Conservation (phyloP, 1,140 invertebrate genomes). For the Teleogryllus occipitalis region DNA sequence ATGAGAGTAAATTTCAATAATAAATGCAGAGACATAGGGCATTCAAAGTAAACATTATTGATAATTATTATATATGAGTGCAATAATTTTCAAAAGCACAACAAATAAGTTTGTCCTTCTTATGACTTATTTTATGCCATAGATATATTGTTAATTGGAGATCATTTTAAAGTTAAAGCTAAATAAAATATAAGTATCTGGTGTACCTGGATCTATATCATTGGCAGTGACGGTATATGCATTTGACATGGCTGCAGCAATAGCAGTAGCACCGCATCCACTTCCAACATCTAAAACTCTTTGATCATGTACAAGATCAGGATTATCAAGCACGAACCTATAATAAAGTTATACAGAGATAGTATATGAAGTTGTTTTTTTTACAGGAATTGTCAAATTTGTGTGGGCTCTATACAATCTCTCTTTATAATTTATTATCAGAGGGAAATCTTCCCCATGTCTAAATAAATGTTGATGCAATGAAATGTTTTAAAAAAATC, state of each 20-base stretch:
- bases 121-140: background rate
- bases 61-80: background rate
- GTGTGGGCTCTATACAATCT: no score
- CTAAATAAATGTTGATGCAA: no score
- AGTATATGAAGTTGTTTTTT: background rate
- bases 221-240: constrained; percentile 38
- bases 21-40: constrained; percentile 3
- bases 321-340: constrained; percentile 43
- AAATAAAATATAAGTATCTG: constrained; percentile 14
- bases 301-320: constrained; percentile 26
- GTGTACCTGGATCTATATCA: constrained; percentile 40
- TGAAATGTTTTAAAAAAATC: no score
- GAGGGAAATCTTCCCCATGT: no score
- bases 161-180: background rate
- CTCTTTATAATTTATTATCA: no score
- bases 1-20: constrained; percentile 45
- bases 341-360: background rate
- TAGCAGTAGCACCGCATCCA: constrained; percentile 38
- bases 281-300: constrained; percentile 37
- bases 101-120: background rate
- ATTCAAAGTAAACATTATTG: background rate
- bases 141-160: background rate
- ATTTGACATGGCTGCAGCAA: constrained; percentile 34
- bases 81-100: background rate
- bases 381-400: background rate